Conservation (phyloP, 2,113 vertebrate genomes). For the Cynopterus brachyotis region DNA sequence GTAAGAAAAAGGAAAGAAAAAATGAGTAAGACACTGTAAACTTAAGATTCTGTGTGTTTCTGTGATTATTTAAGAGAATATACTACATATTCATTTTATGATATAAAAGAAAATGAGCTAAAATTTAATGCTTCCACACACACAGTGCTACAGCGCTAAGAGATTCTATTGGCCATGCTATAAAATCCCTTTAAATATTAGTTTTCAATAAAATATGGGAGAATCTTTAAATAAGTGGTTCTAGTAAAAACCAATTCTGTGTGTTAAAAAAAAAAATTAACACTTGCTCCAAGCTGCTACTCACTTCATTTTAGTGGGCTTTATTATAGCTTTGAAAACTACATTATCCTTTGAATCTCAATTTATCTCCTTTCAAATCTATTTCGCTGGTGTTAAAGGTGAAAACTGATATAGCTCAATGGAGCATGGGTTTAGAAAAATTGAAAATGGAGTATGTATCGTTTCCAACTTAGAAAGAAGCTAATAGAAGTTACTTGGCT, state of each 20-base stretch:
- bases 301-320: conserved; percentile 49
- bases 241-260: conserved; percentile 18
- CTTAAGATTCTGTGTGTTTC: background rate
- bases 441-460: conserved; percentile 58
- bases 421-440: conserved; percentile 67
- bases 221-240: conserved; percentile 56
- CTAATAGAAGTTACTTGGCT: conserved; percentile 59
- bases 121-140: conserved; percentile 23
- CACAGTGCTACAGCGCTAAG: background rate
- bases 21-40: background rate
- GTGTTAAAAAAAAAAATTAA: conserved; percentile 38
- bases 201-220: conserved; percentile 54
- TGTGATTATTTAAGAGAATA: background rate
- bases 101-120: conserved; percentile 40
- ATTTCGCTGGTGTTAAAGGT: conserved; percentile 73
- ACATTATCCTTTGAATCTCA: conserved; percentile 76
- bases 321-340: conserved; percentile 66
- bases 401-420: conserved; percentile 69
- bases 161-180: background rate
- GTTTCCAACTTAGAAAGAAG: conserved; percentile 61
- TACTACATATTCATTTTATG: background rate
- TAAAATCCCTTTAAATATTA: conserved; percentile 51
- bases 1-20: background rate
- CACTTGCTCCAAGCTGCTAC: conserved; percentile 35
- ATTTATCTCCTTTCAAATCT: conserved; percentile 71